Base-by-base conservation (phyloP, 2,113 vertebrate species). In the Rhineura floridana region DNA sequence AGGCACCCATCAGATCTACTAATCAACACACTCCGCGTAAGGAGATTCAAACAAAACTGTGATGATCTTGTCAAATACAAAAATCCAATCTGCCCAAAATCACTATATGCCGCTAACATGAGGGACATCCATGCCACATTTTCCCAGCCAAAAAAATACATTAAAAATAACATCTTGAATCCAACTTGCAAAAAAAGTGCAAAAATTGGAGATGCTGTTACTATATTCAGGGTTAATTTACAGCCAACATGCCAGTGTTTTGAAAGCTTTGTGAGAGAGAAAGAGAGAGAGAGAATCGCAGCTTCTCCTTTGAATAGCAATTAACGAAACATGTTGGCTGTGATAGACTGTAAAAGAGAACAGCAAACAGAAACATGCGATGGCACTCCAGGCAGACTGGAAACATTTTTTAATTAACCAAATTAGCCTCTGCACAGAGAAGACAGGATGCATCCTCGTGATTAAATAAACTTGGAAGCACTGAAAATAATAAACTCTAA, bases 231-330 rank as follows among this genome's bases (percentile, higher is more conserved):
- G 85, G 87, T 73, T 2, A 33, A 84, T 25, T 19, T 6, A 11
- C 17, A 93, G 91, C 90, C 93, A 90, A 83, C 86, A 94, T 65
- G 72, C 70, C 83, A 0, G 0, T 1, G 28, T 82, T 90, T 42
- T 81, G 89, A 87, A 90, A 44, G 87, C 67, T 67, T 93, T 86
- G 30, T 86, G 85, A 79, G 28, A 2, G 12, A 77, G 30, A 69
- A 87, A 90, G 86, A 46, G 52, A 63, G 78, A 70, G 6, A 13
- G 42, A 65, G 67, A 90, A 90, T 39, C 44, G 62, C 28, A 2
- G 72, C 65, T 91, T 92, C 1, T 15, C 87, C 62, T 76, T 87
- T 55, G 85, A 86, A 82, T 33, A 81, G 81, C 88, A 93, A 93
- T 90, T 91, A 92, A 91, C 67, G 85, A 44, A 0, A 2, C 76